phyloP scores from a whole-genome alignment of 2,797 vertebrate genomes.

The Adelosebastes latens region DNA sequence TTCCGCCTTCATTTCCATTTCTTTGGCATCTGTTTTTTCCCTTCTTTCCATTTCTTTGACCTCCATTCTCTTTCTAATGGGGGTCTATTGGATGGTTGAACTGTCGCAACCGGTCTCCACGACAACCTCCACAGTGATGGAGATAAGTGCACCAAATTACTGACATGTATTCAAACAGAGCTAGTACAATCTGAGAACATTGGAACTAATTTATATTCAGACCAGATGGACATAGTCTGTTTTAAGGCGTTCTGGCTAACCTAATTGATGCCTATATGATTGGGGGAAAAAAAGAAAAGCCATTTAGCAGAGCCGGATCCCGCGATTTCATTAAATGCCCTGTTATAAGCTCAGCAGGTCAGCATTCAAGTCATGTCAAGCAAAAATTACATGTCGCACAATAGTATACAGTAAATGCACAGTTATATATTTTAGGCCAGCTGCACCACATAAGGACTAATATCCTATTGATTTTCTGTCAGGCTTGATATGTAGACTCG shows the following conservation, averaged over 20 bases:
- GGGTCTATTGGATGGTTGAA: slow-evolving; percentile 10
- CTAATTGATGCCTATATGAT: slow-evolving; percentile 17
- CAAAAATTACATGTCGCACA: slow-evolving; percentile 21
- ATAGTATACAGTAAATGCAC: slow-evolving; percentile 14
- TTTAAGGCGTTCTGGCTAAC: slow-evolving; percentile 13
- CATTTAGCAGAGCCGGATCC: slow-evolving; percentile 8
- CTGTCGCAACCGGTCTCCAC: slow-evolving; percentile 22
- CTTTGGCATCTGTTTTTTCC: slow-evolving; percentile 6
- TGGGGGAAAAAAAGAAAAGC: background rate
- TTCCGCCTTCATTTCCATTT: background rate
- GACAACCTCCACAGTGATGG: slow-evolving; percentile 17
- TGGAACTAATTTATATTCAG: slow-evolving; percentile 34
- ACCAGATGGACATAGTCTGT: slow-evolving; percentile 13
- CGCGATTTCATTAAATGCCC: slow-evolving; percentile 7
- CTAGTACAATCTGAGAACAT: slow-evolving; percentile 30
- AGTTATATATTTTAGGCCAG: slow-evolving; percentile 38
- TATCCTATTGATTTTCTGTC: slow-evolving; percentile 49
- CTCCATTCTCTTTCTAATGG: slow-evolving; percentile 2
- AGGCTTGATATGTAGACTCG: slow-evolving; percentile 25
- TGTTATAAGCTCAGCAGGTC: slow-evolving; percentile 15
- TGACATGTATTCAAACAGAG: background rate
- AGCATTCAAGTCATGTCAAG: slow-evolving; percentile 2
- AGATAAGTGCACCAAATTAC: slow-evolving; percentile 21
- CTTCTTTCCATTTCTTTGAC: slow-evolving; percentile 16
- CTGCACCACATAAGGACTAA: slow-evolving; percentile 37